Evolutionary conservation across 2,888 invertebrate species (phyloP), one percentile per base, ranked within the genome.

Genomic region (Drosophila nr. perissopoda): DNA sequence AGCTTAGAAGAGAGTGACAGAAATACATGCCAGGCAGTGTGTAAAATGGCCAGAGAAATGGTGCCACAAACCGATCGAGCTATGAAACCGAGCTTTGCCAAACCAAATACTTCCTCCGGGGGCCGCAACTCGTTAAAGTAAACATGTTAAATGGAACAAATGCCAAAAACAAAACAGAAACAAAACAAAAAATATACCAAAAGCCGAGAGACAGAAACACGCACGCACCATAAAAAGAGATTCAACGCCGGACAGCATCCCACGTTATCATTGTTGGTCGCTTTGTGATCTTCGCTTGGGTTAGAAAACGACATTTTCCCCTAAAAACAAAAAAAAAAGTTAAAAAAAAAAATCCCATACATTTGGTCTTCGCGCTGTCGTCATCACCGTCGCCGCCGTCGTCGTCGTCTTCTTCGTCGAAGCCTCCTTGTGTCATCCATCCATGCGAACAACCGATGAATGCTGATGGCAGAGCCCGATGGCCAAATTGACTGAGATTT

Each of bases 1-100:
- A 77, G 77, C 74, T 82, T 84, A 79, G 76, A 79, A 70, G 82
- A 82, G 82, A 81, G 82, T 76, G 74, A 83, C 78, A 74, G 72
- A 67, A 79, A 67, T 58, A 62, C 64, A 72, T 58, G 71, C 78
- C 64, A 72, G 60, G n/a, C 56, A 73, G 76, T 71, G 36, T 70
- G 58, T 70, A 56, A 46, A 46, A 58, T 69, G 73, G 74, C 71
- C 69, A 71, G 71, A 78, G 49, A 62, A 53, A 69, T 42, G 68
- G 46, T 53, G 49, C 70, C 63, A 53, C 36, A 52, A 73, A 70
- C 54, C 25, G 25, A 72, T 51, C 52, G 51, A 76, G 70, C 75
- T 56, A 66, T 18, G 58, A 34, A 40, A 51, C 25, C 65, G 59
- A 73, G 61, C 73, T 51, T 49, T 62, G 76, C 68, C 68, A 68